Conservation (phyloP, 2,888 invertebrate species). For the Graphium colonna region DNA sequence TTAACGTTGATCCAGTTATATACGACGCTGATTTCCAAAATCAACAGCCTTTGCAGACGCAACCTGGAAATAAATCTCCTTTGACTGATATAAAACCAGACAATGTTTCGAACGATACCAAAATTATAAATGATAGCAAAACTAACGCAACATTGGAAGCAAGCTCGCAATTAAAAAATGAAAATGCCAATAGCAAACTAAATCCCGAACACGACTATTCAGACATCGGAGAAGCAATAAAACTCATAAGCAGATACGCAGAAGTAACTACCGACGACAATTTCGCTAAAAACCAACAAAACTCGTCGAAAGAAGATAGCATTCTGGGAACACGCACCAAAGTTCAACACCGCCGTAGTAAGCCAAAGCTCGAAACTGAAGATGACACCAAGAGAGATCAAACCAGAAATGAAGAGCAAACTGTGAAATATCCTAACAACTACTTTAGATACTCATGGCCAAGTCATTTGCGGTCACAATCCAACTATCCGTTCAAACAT, state of each 20-base stretch:
- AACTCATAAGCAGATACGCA: conserved; percentile 71
- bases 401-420: conserved; percentile 30
- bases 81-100: conserved; percentile 17
- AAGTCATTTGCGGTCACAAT: conserved; percentile 61
- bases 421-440: conserved; percentile 38
- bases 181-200: conserved; percentile 57
- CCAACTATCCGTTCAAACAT: conserved; percentile 67
- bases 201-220: conserved; percentile 72
- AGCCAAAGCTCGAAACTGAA: conserved; percentile 48
- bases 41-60: conserved; percentile 31
- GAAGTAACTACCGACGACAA: conserved; percentile 74
- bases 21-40: conserved; percentile 47
- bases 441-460: conserved; percentile 68
- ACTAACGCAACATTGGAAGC: conserved; percentile 23
- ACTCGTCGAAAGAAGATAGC: conserved; percentile 54
- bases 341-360: conserved; percentile 65
- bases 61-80: conserved; percentile 22
- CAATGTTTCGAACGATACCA: conserved; percentile 8
- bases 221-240: conserved; percentile 73
- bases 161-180: conserved; percentile 42
- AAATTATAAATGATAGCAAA: conserved; percentile 23
- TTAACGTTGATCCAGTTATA: conserved; percentile 63
- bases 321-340: conserved; percentile 70
- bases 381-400: conserved; percentile 36
- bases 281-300: conserved; percentile 65